Evolutionary conservation across 2,113 vertebrate genomes (phyloP).

Genomic region (Sigmodon hispidus): DNA sequence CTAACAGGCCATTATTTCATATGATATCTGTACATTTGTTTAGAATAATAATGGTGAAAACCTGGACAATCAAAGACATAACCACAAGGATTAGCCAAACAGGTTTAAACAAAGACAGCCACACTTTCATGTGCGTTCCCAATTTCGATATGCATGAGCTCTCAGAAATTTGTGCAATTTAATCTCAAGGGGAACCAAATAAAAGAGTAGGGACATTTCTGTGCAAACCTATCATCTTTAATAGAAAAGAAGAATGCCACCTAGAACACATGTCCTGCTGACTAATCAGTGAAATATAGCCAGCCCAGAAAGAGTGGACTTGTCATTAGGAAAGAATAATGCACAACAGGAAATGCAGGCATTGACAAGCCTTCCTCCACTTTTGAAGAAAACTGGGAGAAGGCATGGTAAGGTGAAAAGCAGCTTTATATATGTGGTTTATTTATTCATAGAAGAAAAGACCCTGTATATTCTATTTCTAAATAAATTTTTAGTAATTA

Average conservation of each 20-base stretch:
- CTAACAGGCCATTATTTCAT: neutral
- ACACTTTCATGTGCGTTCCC: neutral
- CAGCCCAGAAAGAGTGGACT: conserved; percentile 25
- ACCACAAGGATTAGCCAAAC: neutral
- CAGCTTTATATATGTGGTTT: neutral
- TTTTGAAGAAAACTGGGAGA: conserved; percentile 9
- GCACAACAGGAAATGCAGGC: neutral
- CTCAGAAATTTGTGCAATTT: conserved; percentile 44
- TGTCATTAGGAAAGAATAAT: conserved; percentile 41
- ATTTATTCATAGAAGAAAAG: conserved; percentile 5
- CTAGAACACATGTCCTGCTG: neutral
- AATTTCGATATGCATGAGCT: neutral
- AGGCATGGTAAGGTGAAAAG: neutral
- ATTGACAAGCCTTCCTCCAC: neutral
- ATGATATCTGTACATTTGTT: neutral
- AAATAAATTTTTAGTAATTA: conserved; percentile 30
- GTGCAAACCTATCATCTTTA: conserved; percentile 41
- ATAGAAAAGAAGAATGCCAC: neutral
- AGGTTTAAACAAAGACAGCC: conserved; percentile 17
- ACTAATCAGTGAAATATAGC: conserved; percentile 37
- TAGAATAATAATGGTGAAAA: neutral
- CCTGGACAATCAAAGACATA: neutral
- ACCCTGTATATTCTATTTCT: neutral
- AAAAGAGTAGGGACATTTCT: conserved; percentile 30
- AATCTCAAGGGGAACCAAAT: conserved; percentile 32